Conservation (phyloP, 2,113 vertebrate species). For the Ptychochromis oligacanthus region DNA sequence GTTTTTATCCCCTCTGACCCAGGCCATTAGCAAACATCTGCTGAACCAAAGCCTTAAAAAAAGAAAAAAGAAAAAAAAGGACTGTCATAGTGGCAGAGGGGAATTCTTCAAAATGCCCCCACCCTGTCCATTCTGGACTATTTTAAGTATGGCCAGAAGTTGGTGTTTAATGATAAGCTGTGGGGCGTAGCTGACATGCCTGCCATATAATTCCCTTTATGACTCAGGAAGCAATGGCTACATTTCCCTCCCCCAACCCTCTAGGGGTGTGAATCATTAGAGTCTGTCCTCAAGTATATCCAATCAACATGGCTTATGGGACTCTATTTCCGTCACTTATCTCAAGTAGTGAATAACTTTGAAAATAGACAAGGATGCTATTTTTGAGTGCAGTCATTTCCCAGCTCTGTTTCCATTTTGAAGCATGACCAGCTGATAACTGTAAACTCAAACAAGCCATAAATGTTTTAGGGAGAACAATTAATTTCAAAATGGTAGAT, state of each 20-base stretch:
- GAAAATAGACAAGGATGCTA: conserved; percentile 47
- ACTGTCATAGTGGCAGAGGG: conserved; percentile 33
- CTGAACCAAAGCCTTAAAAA: conserved; percentile 48
- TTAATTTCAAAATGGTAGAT: neutral
- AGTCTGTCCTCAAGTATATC: conserved; percentile 51
- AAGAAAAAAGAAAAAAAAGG: conserved; percentile 35
- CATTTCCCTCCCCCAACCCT: conserved; percentile 14
- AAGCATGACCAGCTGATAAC: conserved; percentile 13
- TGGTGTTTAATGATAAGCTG: conserved; percentile 69
- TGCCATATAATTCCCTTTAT: conserved; percentile 62
- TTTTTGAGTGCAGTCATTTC: conserved; percentile 37
- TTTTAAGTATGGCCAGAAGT: conserved; percentile 71
- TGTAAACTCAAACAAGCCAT: neutral
- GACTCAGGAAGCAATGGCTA: conserved; percentile 52
- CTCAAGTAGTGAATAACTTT: conserved; percentile 39
- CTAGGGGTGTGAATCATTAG: conserved; percentile 47
- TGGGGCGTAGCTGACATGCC: conserved; percentile 64
- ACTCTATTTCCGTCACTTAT: conserved; percentile 40
- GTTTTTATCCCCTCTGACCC: conserved; percentile 50
- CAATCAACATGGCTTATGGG: conserved; percentile 50
- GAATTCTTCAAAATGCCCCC: conserved; percentile 59
- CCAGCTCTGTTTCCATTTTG: conserved; percentile 46
- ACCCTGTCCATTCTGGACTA: conserved; percentile 62
- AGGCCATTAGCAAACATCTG: conserved; percentile 65
- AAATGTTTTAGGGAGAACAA: neutral